These are phyloP conservation scores for Boloria euphrosyne DNA, from an alignment of 2,888 invertebrate genomes.

Conservation along the genomic window DNA sequence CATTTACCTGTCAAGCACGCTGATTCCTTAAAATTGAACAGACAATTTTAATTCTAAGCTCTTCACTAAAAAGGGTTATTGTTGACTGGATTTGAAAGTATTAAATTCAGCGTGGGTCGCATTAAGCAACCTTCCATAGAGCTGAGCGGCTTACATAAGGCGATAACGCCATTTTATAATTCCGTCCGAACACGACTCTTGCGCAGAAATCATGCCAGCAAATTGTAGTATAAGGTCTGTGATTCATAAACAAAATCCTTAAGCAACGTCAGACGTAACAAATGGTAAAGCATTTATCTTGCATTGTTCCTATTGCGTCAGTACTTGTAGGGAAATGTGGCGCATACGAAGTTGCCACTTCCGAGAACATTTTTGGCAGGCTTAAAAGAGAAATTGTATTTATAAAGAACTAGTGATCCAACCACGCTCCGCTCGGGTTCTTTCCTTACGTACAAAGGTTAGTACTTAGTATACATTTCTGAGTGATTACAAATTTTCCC, in stretches of 20 bases:
- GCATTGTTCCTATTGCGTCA: conserved; percentile 31
- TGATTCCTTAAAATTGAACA: conserved; percentile 26
- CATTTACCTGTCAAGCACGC: conserved; percentile 26
- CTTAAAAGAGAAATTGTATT: conserved; percentile 7
- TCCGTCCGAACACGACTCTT: conserved; percentile 45
- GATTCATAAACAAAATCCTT: conserved; percentile 49
- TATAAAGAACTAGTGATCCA: neutral
- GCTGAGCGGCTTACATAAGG: conserved; percentile 48
- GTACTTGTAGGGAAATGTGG: conserved; percentile 13
- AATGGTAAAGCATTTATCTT: conserved; percentile 39
- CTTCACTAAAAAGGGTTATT: conserved; percentile 11
- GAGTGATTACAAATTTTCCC: too few relatives aligned
- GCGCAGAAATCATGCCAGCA: conserved; percentile 43
- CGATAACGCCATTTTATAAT: conserved; percentile 55
- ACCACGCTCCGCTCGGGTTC: too few relatives aligned
- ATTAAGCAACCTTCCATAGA: conserved; percentile 29
- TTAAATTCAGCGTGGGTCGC: conserved; percentile 30
- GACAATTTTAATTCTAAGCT: conserved; percentile 11
- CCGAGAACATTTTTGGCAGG: conserved; percentile 19
- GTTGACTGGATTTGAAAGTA: conserved; percentile 15
- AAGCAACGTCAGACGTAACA: conserved; percentile 34
- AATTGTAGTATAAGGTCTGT: conserved; percentile 45
- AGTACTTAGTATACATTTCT: too few relatives aligned
- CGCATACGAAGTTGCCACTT: conserved; percentile 22
- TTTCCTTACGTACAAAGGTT: too few relatives aligned